Evolutionary conservation across 2,113 vertebrate species (phyloP).

Genomic region (Thermophis baileyi): DNA sequence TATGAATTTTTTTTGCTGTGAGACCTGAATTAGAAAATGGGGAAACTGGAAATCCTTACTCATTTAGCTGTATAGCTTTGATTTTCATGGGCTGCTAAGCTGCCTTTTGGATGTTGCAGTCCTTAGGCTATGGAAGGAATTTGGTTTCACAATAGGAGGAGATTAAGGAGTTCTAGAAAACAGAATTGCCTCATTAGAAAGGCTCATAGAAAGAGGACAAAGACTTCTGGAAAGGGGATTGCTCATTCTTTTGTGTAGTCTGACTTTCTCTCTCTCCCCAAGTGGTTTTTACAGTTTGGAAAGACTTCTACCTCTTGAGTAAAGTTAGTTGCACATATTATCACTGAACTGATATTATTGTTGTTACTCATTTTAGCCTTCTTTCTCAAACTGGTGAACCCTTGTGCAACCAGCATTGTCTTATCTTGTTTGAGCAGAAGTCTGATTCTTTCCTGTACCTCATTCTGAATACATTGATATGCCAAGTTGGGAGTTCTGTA

Average conservation of each 20-base stretch:
- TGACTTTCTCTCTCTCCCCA: constrained; percentile 11
- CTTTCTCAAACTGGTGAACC: neutral
- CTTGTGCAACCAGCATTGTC: neutral
- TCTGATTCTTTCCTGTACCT: neutral
- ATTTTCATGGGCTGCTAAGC: neutral
- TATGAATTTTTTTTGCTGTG: rapidly evolving
- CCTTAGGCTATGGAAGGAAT: constrained; percentile 23
- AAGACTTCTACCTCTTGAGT: neutral
- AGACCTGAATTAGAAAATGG: neutral
- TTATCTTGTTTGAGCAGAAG: neutral
- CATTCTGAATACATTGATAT: neutral
- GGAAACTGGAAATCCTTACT: constrained; percentile 13
- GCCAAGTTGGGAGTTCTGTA: neutral
- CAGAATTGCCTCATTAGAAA: constrained; percentile 43
- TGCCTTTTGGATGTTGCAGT: neutral
- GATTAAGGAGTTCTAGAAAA: constrained; percentile 16
- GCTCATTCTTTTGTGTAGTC: constrained; percentile 49
- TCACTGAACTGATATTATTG: neutral
- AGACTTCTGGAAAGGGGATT: constrained; percentile 47
- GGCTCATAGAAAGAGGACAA: constrained; percentile 45
- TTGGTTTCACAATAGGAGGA: neutral
- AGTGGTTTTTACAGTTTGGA: constrained; percentile 15
- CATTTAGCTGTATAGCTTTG: neutral
- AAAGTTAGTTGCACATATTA: neutral
- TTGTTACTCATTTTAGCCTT: neutral